Percentiles rank a stretch among this genome's conserved stretches.
phyloP scores from a whole-genome alignment of 2,113 vertebrate genomes.

The Pseudopodoces humilis region DNA sequence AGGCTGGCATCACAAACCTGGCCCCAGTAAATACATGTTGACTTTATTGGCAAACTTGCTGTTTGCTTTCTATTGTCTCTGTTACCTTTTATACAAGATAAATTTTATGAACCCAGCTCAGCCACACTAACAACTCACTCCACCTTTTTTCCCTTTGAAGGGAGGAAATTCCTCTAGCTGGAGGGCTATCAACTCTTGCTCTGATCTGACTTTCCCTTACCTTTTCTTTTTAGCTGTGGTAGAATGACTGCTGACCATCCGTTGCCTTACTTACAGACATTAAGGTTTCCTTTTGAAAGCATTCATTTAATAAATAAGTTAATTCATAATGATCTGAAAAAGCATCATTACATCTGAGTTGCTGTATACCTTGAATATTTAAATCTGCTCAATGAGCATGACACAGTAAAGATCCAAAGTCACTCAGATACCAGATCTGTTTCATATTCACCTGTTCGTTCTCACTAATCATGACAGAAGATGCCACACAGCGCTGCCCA shows the following conservation, averaged over 20 bases:
- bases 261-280: background rate
- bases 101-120: background rate
- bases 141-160: background rate
- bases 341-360: background rate
- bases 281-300: background rate
- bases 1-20: background rate
- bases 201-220: background rate
- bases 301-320: background rate
- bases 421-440: background rate
- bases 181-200: background rate
- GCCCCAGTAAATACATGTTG: accelerated
- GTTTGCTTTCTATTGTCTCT: no score
- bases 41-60: background rate
- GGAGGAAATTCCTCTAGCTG: background rate
- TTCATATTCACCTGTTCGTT: background rate
- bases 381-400: background rate
- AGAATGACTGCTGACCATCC: background rate
- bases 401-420: background rate
- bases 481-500: background rate
- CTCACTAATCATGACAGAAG: background rate
- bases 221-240: background rate
- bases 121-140: background rate
- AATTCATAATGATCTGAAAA: background rate
- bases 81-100: background rate
- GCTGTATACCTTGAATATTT: background rate